Conservation (phyloP, 2,888 invertebrate genomes). For the Galerucella nymphaeae region DNA sequence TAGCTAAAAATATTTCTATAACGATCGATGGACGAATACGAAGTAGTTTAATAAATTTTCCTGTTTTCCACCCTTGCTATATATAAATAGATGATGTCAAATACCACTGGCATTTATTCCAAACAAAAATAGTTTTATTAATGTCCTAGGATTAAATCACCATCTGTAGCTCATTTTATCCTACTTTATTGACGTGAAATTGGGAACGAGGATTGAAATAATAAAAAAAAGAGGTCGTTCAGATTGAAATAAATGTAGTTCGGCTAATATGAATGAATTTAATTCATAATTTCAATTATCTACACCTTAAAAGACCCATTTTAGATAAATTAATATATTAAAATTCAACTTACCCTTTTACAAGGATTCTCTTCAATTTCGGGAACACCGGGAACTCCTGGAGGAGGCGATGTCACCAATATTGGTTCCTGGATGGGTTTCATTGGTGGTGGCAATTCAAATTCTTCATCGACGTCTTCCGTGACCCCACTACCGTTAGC, state of each 20-base stretch:
- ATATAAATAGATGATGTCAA: conserved; percentile 1
- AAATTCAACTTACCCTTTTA: conserved; percentile 69
- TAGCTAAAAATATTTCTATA: neutral
- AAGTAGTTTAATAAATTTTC: neutral
- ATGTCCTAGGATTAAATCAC: conserved; percentile 10
- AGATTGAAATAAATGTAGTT: neutral
- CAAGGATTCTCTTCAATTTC: conserved; percentile 69
- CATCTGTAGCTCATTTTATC: conserved; percentile 6
- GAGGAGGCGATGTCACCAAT: conserved; percentile 60
- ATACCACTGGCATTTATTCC: neutral
- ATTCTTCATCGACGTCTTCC: conserved; percentile 84
- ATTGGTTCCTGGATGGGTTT: conserved; percentile 86
- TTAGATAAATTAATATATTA: neutral
- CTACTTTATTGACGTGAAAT: conserved; percentile 10
- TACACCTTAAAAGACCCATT: conserved; percentile 3
- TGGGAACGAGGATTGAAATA: conserved; percentile 3
- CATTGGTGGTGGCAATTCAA: conserved; percentile 96
- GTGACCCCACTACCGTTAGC: conserved; percentile 67
- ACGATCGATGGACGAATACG: neutral
- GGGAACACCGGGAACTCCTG: conserved; percentile 64
- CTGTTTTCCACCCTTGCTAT: neutral
- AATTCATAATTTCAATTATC: neutral
- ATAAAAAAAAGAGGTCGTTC: neutral
- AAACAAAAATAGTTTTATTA: conserved; percentile 10
- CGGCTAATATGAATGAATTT: neutral